Evolutionary conservation across 2,888 invertebrate species (phyloP).

Genomic region (Phrixothrix hirtus): DNA sequence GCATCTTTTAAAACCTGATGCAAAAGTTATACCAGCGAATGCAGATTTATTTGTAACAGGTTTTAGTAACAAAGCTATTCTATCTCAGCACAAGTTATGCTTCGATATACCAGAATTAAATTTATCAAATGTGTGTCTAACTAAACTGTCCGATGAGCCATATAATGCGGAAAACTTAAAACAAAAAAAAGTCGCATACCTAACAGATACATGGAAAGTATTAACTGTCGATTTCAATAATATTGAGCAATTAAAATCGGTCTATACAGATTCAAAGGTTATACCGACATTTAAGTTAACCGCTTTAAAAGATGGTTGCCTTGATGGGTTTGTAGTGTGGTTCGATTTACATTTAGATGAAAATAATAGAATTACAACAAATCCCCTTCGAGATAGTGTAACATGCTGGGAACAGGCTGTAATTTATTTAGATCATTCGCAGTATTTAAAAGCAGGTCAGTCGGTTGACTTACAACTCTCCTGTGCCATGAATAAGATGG

Average conservation of each 20-base stretch:
- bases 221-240: slow-evolving; percentile 68
- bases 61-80: slow-evolving; percentile 59
- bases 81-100: slow-evolving; percentile 25
- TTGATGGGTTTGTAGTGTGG: slow-evolving; percentile 73
- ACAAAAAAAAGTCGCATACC: slow-evolving; percentile 59
- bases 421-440: slow-evolving; percentile 62
- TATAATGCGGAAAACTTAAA: slow-evolving; percentile 74
- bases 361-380: slow-evolving; percentile 63
- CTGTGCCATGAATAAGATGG: slow-evolving; percentile 54
- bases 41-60: slow-evolving; percentile 69
- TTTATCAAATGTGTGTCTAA: slow-evolving; percentile 49
- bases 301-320: slow-evolving; percentile 57
- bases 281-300: slow-evolving; percentile 47
- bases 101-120: slow-evolving; percentile 35
- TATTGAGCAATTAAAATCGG: slow-evolving; percentile 55
- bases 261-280: slow-evolving; percentile 39
- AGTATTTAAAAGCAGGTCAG: slow-evolving; percentile 46
- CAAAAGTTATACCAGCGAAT: slow-evolving; percentile 63
- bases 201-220: slow-evolving; percentile 63
- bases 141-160: slow-evolving; percentile 57
- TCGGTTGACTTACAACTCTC: slow-evolving; percentile 51
- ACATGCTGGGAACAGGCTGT: slow-evolving; percentile 81
- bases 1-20: slow-evolving; percentile 59
- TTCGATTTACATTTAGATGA: slow-evolving; percentile 73
- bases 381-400: slow-evolving; percentile 59